Evolutionary conservation across 1,140 invertebrate genomes (phyloP), one percentile per base, ranked within the genome.

Genomic region (Triops longicaudatus): DNA sequence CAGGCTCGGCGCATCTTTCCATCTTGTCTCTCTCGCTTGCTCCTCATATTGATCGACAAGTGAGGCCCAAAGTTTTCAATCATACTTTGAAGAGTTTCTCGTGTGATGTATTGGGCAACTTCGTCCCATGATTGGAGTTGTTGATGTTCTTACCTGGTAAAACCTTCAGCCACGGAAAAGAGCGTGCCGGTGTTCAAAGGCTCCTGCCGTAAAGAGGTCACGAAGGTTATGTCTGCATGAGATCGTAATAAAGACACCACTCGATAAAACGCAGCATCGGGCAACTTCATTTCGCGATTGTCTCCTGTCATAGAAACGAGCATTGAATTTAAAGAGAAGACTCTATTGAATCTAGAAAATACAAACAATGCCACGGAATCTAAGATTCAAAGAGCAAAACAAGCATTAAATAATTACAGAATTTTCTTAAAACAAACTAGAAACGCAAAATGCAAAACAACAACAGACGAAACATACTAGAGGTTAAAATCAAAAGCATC

Each of bases 181-280:
- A 95, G 90, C 76, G 91, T 91, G 82, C 92, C 93, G 74, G 91
- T 90, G 86, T 94, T 94, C 80, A 88, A 88, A 79, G 89, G 88
- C 83, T 93, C 92, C 85, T 95, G 93, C 76, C 89, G 87, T 37
- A 94, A 83, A 79, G 88, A 88, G 43, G 92, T 91, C 76, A 91
- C 87, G 80, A 95, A 86, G 73, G 92, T 94, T 85, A 94, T 93
- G 85, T 94, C 92, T 80, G 89, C 88, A 80, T 89, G 89, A 81
- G 85, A 85, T 77, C 88, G 87, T 81, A 94, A 85, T 81, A 92
- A 83, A 78, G 89, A 86, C 42, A 88, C 87, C 27, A 90, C 91
- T 81, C 87, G 87, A 79, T 89, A 84, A 83, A 90, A 92, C 78
- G 88, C 87, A 73, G 84, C 83, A 79, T 89, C 86, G 79, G 90